Conservation (phyloP, 2,888 invertebrate species). For the Deilephila porcellus region DNA sequence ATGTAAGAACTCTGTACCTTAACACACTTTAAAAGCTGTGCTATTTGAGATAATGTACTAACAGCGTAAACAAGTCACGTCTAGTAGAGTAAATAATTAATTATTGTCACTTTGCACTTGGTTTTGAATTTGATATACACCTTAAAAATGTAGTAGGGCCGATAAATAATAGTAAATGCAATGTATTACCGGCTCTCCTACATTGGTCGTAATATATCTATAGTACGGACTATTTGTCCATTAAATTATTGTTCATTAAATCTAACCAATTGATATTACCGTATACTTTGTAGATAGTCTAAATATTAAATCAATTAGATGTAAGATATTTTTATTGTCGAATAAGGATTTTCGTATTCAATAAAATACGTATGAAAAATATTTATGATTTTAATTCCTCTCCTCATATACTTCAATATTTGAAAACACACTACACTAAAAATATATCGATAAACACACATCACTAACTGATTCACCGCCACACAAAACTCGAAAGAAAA, state of each 20-base stretch:
- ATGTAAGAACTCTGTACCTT: conserved; percentile 52
- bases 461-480: too few relatives aligned
- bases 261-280: conserved; percentile 58
- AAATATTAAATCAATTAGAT: conserved; percentile 68
- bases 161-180: conserved; percentile 41
- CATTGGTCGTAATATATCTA: conserved; percentile 8
- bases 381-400: conserved; percentile 29
- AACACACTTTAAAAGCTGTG: conserved; percentile 46
- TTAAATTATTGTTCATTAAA: conserved; percentile 39
- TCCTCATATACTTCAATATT: background rate
- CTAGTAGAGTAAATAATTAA: conserved; percentile 46
- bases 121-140: conserved; percentile 62
- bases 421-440: too few relatives aligned
- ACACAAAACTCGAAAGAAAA: too few relatives aligned
- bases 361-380: conserved; percentile 57
- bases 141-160: background rate
- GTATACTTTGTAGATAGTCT: conserved; percentile 65
- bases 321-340: conserved; percentile 72
- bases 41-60: conserved; percentile 46
- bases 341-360: conserved; percentile 66
- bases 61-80: conserved; percentile 44
- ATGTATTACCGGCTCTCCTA: conserved; percentile 35
- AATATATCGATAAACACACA: too few relatives aligned
- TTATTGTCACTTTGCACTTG: conserved; percentile 49
- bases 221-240: conserved; percentile 38